phyloP scores from a whole-genome alignment of 2,113 vertebrate genomes.

The Silurus asotus region DNA sequence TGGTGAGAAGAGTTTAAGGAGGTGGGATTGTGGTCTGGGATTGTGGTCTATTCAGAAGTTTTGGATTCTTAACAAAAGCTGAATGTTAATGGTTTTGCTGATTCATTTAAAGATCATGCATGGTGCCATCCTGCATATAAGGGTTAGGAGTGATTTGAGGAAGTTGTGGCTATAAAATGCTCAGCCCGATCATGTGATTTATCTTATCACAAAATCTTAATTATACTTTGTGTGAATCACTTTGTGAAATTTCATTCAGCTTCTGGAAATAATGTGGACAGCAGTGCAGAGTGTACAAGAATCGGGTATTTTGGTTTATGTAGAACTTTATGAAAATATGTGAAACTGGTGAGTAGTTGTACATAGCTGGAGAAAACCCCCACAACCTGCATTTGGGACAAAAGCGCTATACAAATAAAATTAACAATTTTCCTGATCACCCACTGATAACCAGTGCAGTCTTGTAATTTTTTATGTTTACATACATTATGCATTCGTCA shows the following conservation, averaged over 20 bases:
- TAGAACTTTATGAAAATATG: neutral
- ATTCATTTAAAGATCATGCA: neutral
- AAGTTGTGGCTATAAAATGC: neutral
- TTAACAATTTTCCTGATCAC: neutral
- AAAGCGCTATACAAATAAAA: no score
- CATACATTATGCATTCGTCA: neutral
- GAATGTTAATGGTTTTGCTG: neutral
- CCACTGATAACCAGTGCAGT: neutral
- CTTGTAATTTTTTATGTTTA: neutral
- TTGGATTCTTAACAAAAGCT: neutral
- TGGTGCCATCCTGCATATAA: neutral
- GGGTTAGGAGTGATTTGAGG: neutral
- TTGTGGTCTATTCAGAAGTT: neutral
- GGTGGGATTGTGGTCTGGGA: neutral
- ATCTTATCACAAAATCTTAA: neutral
- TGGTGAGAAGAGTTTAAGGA: neutral
- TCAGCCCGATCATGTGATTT: neutral
- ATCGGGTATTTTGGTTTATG: neutral
- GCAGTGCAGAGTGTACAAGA: neutral
- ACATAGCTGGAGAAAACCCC: neutral
- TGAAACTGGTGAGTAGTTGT: neutral
- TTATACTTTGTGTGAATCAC: neutral
- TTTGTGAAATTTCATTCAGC: neutral
- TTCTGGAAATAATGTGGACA: neutral
- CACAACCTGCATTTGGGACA: neutral